Percentiles rank a stretch among this genome's conserved stretches.
phyloP scores from a whole-genome alignment of 2,888 invertebrate species.

The Xestia xanthographa region DNA sequence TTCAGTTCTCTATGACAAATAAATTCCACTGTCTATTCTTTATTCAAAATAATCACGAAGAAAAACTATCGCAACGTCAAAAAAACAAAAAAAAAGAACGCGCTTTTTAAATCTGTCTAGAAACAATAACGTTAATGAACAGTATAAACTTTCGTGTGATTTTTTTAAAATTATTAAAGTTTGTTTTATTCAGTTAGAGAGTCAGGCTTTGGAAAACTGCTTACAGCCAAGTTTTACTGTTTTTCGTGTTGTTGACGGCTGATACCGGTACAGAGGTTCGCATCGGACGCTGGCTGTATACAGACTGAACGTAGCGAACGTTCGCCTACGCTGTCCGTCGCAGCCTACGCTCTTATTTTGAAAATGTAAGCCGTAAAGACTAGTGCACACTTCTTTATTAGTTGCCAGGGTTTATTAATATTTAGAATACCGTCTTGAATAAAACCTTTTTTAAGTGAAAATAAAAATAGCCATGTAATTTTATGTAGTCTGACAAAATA shows the following conservation, averaged over 20 bases:
- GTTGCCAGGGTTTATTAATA: constrained; percentile 27
- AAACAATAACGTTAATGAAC: background rate
- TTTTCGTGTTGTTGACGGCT: constrained; percentile 65
- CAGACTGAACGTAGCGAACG: constrained; percentile 69
- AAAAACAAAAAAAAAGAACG: constrained; percentile 13
- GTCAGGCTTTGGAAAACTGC: constrained; percentile 17
- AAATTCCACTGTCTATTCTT: constrained; percentile 39
- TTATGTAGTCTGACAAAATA: constrained; percentile 6
- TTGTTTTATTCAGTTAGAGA: constrained; percentile 17
- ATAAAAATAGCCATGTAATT: background rate
- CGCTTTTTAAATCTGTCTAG: constrained; percentile 51
- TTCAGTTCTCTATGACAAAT: constrained; percentile 42
- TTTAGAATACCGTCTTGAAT: constrained; percentile 8
- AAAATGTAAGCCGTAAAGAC: constrained; percentile 52
- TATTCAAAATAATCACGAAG: constrained; percentile 31
- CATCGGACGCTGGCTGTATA: constrained; percentile 70
- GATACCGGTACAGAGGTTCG: constrained; percentile 69
- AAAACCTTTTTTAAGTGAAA: constrained; percentile 18
- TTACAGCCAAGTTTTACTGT: constrained; percentile 63
- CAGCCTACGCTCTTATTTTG: constrained; percentile 61
- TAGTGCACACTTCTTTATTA: constrained; percentile 37
- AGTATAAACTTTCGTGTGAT: background rate
- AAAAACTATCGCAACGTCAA: constrained; percentile 5
- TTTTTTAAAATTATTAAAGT: background rate
- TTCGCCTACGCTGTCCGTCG: constrained; percentile 51